Conservation (phyloP, 2,888 invertebrate genomes). For the Formica aserva region DNA sequence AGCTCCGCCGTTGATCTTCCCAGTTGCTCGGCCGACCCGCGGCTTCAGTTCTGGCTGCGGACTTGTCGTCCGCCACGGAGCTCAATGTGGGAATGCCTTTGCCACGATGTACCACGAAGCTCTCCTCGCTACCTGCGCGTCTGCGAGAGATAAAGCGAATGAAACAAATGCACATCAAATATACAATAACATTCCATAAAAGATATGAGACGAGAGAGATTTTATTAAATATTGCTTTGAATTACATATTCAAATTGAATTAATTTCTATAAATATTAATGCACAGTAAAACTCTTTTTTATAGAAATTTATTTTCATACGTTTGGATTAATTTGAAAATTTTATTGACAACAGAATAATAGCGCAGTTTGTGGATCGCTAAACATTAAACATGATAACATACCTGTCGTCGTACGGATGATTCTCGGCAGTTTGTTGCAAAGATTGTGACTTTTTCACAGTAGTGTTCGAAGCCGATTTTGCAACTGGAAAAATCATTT, state of each 20-base stretch:
- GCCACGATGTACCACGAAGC: slow-evolving; percentile 94
- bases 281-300: background rate
- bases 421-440: slow-evolving; percentile 84
- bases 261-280: background rate
- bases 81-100: slow-evolving; percentile 92
- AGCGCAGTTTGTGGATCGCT: background rate
- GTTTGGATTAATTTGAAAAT: background rate
- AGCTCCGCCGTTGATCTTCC: slow-evolving; percentile 90
- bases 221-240: too few species aligned
- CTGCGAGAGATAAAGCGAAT: slow-evolving; percentile 63
- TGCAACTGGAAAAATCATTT: slow-evolving; percentile 82
- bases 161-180: background rate
- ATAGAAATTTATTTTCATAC: slow-evolving; percentile 2
- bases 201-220: background rate
- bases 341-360: background rate
- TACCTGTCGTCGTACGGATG: slow-evolving; percentile 84
- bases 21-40: slow-evolving; percentile 95
- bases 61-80: slow-evolving; percentile 90
- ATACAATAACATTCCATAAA: background rate
- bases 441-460: slow-evolving; percentile 85
- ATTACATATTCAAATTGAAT: background rate
- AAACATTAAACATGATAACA: slow-evolving; percentile 22
- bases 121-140: slow-evolving; percentile 87
- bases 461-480: slow-evolving; percentile 82
- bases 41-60: slow-evolving; percentile 86